phyloP scores from a whole-genome alignment of 2,113 vertebrate genomes.

The Ptilorrhoa leucosticta region DNA sequence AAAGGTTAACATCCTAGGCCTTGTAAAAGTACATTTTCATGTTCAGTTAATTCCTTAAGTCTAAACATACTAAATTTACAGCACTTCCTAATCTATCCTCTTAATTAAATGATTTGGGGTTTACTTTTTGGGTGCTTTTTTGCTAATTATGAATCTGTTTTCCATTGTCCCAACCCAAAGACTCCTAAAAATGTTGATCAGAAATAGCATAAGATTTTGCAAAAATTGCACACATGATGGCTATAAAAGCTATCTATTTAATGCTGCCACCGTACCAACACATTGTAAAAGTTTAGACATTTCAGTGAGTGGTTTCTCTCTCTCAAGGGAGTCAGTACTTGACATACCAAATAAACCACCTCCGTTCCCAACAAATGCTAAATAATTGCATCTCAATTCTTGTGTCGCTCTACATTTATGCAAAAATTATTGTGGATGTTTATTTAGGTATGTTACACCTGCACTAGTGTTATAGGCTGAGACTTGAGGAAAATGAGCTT shows the following conservation, averaged over 20 bases:
- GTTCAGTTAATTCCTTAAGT: constrained; percentile 2
- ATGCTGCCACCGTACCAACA: neutral
- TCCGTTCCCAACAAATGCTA: constrained; percentile 30
- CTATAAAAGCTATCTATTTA: constrained; percentile 11
- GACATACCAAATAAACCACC: constrained; percentile 55
- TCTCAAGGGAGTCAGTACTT: constrained; percentile 40
- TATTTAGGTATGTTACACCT: neutral
- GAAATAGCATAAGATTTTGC: constrained; percentile 15
- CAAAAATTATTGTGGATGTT: constrained; percentile 38
- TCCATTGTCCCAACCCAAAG: constrained; percentile 27
- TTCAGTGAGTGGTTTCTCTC: neutral
- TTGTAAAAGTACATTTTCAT: constrained; percentile 9
- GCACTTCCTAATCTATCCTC: neutral
- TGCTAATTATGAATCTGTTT: constrained; percentile 39
- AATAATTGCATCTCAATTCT: constrained; percentile 64
- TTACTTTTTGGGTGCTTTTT: neutral
- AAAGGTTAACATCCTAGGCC: neutral
- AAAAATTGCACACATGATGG: neutral
- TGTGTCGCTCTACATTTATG: constrained; percentile 43
- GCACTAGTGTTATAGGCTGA: neutral
- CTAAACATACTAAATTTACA: constrained; percentile 9
- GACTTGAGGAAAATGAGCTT: constrained; percentile 56
- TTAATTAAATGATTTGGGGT: neutral
- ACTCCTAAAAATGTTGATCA: neutral
- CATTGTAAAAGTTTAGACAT: neutral